Percentiles rank a stretch among this genome's conserved stretches.
Conservation (phyloP, 2,797 vertebrate species). For the Cossypha heuglini region DNA sequence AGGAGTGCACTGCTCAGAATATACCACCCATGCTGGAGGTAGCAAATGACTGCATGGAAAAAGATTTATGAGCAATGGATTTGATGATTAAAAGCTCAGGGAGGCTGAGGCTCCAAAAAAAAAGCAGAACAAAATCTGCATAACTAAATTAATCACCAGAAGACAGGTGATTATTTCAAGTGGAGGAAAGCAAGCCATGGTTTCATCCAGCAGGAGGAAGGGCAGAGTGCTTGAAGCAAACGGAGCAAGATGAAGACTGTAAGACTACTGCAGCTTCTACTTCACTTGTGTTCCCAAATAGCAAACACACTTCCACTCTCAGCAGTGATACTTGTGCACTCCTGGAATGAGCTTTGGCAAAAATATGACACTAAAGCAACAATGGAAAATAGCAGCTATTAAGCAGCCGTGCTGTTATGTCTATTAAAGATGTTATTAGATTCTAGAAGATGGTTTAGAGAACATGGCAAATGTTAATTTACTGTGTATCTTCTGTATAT, state of each 20-base stretch:
- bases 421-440: background rate
- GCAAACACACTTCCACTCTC: background rate
- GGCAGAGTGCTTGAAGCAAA: background rate
- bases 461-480: background rate
- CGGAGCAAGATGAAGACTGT: background rate
- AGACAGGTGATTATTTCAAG: background rate
- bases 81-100: background rate
- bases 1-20: background rate
- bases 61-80: background rate
- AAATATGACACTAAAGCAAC: background rate
- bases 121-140: background rate
- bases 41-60: background rate
- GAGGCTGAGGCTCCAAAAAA: background rate
- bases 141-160: background rate
- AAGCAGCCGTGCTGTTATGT: background rate
- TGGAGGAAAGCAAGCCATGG: background rate
- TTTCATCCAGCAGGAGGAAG: background rate
- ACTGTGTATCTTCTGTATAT: background rate
- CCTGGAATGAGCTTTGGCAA: background rate
- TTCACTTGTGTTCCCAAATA: background rate
- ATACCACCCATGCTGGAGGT: accelerated
- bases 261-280: background rate
- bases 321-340: background rate
- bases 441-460: background rate
- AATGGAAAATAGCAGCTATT: background rate